Base-by-base conservation (phyloP, 2,113 vertebrate genomes). In the Cichladusa arquata region DNA sequence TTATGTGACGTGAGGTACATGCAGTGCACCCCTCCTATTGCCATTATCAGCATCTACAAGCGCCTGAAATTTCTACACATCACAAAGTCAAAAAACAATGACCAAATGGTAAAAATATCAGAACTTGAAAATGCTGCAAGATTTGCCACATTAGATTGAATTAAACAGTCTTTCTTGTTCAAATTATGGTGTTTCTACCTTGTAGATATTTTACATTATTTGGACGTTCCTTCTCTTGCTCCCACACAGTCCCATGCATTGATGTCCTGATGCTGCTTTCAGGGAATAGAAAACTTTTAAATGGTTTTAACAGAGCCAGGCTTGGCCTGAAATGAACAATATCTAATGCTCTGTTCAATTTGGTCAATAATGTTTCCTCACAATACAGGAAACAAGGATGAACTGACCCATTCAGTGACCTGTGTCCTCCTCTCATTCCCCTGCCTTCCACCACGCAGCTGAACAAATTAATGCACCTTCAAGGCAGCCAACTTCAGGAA, bases 401-500 rank as follows among this genome's bases (percentile, higher is more conserved):
- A 78, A 77, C 47, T 73, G 44, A 67, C 83, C 86, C 89, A 40
- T 31, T 66, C 36, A 86, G 71, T 29, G 91, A 70, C 31, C 54
- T 28, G 19, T 42, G 42, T 45, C 42, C 19, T 85, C 24, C 44
- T 81, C 79, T 76, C 45, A 25, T 93, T 76, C 51, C 56, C 47
- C 18, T 42, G 51, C 58, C 15, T 90, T 82, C 40, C 8, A 2
- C 69, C 33, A 56, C 3, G 6, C 36, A 83, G 58, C 54, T 57
- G 58, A 90, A 83, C 67, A 87, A 70, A 88, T 87, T 80, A 88
- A 73, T 31, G n/a, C n/a, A 58, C 51, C 36, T 50, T 60, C 72
- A 71, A 94, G 84, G 47, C 67, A 74, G 16, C 36, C 86, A 72
- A 70, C 89, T 92, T 91, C 72, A 93, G 72, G 85, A 92, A 31